phyloP scores from a whole-genome alignment of 2,113 vertebrate genomes.

The Microcebus lehilahytsara region DNA sequence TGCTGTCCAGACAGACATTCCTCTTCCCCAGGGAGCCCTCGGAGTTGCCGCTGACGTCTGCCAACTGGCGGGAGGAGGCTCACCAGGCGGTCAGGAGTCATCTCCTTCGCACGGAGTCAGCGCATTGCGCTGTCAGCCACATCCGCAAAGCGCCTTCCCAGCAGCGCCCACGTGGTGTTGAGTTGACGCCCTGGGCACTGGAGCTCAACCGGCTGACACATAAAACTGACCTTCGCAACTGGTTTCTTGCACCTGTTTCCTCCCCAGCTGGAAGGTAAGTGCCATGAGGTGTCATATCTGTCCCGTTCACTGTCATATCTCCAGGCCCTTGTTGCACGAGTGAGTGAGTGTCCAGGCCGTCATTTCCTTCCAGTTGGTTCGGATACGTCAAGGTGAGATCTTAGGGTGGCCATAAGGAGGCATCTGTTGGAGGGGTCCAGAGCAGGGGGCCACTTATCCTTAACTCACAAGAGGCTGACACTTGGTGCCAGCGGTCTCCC shows the following conservation, averaged over 20 bases:
- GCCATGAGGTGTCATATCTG: background rate
- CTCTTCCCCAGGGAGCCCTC: background rate
- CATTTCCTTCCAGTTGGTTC: background rate
- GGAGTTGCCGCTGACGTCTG: background rate
- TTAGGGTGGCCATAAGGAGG: background rate
- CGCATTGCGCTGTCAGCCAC: background rate
- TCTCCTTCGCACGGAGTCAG: background rate
- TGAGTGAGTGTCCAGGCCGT: background rate
- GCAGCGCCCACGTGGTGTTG: background rate
- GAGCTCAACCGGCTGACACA: background rate
- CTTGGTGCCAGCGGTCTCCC: background rate
- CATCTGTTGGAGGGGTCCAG: background rate
- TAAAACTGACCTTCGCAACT: background rate
- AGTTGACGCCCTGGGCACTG: background rate
- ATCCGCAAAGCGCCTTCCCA: background rate
- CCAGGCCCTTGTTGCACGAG: background rate
- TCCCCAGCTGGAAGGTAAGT: background rate
- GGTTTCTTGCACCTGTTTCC: background rate
- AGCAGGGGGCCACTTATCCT: background rate
- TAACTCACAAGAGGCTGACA: background rate
- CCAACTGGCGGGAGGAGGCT: background rate
- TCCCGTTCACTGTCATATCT: background rate
- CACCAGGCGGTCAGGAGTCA: background rate
- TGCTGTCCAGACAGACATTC: no score
- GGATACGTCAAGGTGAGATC: background rate